Conservation (phyloP, 92 coral and sea anemone genomes). For the Parazoanthus atlanticus region DNA sequence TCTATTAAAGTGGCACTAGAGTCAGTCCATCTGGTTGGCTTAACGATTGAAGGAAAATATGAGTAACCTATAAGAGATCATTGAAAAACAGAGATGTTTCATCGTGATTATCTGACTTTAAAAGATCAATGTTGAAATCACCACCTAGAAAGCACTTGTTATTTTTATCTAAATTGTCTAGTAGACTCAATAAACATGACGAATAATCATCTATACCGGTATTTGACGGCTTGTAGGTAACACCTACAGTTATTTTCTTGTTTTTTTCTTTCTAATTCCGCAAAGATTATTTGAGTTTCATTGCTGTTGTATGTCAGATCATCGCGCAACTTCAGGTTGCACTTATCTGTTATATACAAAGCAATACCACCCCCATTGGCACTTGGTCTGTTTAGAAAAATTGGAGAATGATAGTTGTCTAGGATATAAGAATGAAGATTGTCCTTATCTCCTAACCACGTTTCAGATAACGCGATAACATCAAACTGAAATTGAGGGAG, state of each 20-base stretch:
- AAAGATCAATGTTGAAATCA: conserved; percentile 1
- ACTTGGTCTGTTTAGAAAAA: conserved; percentile 19
- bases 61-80: conserved; percentile 7
- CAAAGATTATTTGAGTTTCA: conserved; percentile 23
- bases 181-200: not conserved
- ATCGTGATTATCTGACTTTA: conserved; percentile 21
- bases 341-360: conserved; percentile 7
- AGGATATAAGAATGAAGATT: conserved; percentile 11
- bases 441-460: conserved; percentile 20
- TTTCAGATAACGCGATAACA: conserved; percentile 25
- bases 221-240: not conserved
- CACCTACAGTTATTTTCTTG: not conserved
- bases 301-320: conserved; percentile 21
- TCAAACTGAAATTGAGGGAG: conserved; percentile 24
- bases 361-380: conserved; percentile 33
- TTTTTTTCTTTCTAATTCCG: conserved; percentile 20
- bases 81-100: conserved; percentile 26
- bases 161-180: not conserved
- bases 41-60: conserved; percentile 13
- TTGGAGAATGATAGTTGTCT: not conserved
- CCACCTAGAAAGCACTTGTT: not conserved
- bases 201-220: conserved; percentile 2
- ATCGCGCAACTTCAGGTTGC: conserved; percentile 21
- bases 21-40: conserved; percentile 29
- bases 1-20: conserved; percentile 19